phyloP scores from a whole-genome alignment of 2,888 invertebrate species.

The Coronaproctus castanopsis region DNA sequence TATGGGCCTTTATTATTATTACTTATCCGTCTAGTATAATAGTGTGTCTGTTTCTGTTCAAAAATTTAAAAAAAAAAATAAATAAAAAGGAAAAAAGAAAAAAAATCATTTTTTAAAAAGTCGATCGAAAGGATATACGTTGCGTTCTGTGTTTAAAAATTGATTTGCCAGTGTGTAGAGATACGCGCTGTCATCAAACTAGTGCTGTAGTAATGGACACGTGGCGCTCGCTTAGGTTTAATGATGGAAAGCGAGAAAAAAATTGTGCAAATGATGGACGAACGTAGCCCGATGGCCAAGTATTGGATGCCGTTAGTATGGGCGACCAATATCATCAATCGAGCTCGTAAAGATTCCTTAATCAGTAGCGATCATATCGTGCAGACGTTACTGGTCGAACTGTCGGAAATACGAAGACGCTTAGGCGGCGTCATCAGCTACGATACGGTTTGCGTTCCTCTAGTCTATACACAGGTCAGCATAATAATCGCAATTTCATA shows the following conservation, averaged over 20 bases:
- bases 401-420: conserved; percentile 68
- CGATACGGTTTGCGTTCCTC: conserved; percentile 77
- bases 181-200: too few species aligned
- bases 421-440: conserved; percentile 71
- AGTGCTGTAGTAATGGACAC: not conserved
- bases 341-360: conserved; percentile 63
- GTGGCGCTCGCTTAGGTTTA: conserved; percentile 36
- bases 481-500: too few species aligned
- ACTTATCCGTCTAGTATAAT: too few species aligned
- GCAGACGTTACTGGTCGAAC: conserved; percentile 68
- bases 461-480: conserved; percentile 74
- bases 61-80: not conserved
- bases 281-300: conserved; percentile 67
- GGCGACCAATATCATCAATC: conserved; percentile 79
- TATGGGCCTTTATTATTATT: too few species aligned
- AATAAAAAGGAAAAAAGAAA: not conserved
- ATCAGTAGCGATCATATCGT: conserved; percentile 81
- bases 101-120: too few species aligned
- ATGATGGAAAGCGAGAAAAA: conserved; percentile 83
- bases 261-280: conserved; percentile 76
- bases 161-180: too few species aligned
- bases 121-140: too few species aligned
- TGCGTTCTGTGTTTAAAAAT: too few species aligned
- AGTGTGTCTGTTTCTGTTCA: too few species aligned
- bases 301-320: conserved; percentile 89